Conservation (phyloP, 1,140 invertebrate species). For the Eueides isabella region DNA sequence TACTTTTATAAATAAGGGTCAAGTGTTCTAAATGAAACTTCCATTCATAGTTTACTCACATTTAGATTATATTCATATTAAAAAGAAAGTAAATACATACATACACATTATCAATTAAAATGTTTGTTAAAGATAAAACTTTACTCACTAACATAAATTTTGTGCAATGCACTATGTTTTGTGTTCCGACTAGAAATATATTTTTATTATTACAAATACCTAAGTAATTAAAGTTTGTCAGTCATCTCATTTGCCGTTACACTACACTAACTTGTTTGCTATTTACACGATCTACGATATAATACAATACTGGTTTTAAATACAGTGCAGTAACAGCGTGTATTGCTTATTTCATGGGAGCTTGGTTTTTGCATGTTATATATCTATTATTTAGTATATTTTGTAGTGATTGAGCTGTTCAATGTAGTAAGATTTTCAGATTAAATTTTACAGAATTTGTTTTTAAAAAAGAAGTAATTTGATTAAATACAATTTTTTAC, state of each 20-base stretch:
- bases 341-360: slow-evolving; percentile 20
- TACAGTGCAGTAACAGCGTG: background rate
- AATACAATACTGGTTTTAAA: background rate
- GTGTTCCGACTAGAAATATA: slow-evolving; percentile 5
- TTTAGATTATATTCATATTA: slow-evolving; percentile 5
- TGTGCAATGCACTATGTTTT: slow-evolving; percentile 4
- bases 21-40: background rate
- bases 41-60: background rate
- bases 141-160: slow-evolving; percentile 3
- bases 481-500: too few relatives aligned
- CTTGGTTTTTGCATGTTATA: background rate
- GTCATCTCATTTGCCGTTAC: slow-evolving; percentile 4
- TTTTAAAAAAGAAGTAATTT: too few relatives aligned
- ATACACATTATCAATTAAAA: background rate
- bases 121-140: background rate
- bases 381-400: background rate
- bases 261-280: background rate
- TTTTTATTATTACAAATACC: background rate
- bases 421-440: slow-evolving; percentile 65
- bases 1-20: too few relatives aligned
- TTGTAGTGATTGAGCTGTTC: background rate
- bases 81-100: background rate
- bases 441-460: slow-evolving; percentile 30
- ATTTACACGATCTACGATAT: slow-evolving; percentile 3
- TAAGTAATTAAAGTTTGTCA: slow-evolving; percentile 1